Base-by-base conservation (phyloP, 2,888 invertebrate species). In the Mesochorus sp. region DNA sequence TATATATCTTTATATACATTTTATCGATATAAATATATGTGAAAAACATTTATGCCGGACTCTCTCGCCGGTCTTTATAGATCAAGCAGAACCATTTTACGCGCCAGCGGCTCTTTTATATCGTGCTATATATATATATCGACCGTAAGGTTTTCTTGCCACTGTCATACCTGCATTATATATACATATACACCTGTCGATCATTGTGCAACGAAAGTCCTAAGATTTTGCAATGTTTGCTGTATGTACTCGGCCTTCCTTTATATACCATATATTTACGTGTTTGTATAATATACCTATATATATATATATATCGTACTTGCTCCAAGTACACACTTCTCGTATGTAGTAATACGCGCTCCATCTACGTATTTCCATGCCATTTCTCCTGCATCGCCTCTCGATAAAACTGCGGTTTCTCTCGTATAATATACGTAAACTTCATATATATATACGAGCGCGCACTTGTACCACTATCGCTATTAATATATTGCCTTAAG, bases 201-300 rank as follows among this genome's bases (percentile, higher is more conserved):
- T 78, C 68, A 78, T 78, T 74, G 78, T 74, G 78, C 74, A 78
- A 74, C 59, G 62, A 74, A 71, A 70, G 57, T 34, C 53, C 59
- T 19, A 28, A 34, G 70, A 44, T 78, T 78, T 78, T 71, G 74
- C 78, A 78, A 78, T 61, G 70, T 17, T 74, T 53, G 44, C 53
- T 51, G n/a, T 51, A 42, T 21, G 28, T 19, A 66, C 51, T 26
- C 17, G 10, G 51, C 10, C 14, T 37, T 39, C 10, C n/a, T 34
- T 2, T 1, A 51, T 51, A 24, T 28, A 17, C 49, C 53, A 10
- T 21, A 21, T 42, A 12, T 6, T 26, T n/a, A 26, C 44, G 17
- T 17, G 26, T 8, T 5, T 31, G 3, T 31, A 5, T 8, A 31
- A 31, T 31, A 31, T 5, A 5, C 8, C 31, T 5, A 31, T 31